These are phyloP conservation scores for Orius laevigatus DNA, from an alignment of 1,140 invertebrate genomes.

Conservation along the genomic window DNA sequence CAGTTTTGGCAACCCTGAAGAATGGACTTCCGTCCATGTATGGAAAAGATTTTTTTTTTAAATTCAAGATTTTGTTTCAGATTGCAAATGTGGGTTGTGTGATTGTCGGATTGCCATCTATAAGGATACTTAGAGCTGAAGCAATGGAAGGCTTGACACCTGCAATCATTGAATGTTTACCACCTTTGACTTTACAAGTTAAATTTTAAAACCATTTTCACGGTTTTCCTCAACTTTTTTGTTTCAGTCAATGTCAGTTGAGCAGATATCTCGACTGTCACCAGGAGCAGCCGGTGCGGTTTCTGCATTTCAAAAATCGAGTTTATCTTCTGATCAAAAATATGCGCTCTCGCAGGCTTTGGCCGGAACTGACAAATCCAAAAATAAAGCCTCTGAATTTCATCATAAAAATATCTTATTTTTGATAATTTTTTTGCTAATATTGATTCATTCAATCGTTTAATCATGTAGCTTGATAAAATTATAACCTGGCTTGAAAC, in stretches of 20 bases:
- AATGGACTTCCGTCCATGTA: slow-evolving; percentile 26
- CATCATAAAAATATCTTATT: neutral
- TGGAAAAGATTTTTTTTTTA: slow-evolving; percentile 6
- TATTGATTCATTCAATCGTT: neutral
- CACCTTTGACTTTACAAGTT: slow-evolving; percentile 16
- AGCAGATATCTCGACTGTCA: neutral
- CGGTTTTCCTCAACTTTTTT: too few species aligned
- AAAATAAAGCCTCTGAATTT: neutral
- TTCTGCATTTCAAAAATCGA: neutral
- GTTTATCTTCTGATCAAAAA: neutral
- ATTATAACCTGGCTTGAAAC: too few species aligned
- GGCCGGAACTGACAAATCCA: neutral
- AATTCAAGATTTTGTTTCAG: slow-evolving; percentile 7
- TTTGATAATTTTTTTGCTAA: neutral
- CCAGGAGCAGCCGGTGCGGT: slow-evolving; percentile 4
- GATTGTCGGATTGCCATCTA: slow-evolving; percentile 16
- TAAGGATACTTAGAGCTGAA: slow-evolving; percentile 16
- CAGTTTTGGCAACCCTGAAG: slow-evolving; percentile 27
- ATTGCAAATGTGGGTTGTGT: slow-evolving; percentile 20
- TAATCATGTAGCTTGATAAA: neutral
- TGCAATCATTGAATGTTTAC: slow-evolving; percentile 18
- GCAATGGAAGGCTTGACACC: slow-evolving; percentile 20
- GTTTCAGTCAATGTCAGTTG: neutral
- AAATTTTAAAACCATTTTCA: too few species aligned
- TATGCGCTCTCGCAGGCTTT: slow-evolving; percentile 2